Evolutionary conservation across 2,797 vertebrate genomes (phyloP).

Genomic region (Rhynchotus rufescens): DNA sequence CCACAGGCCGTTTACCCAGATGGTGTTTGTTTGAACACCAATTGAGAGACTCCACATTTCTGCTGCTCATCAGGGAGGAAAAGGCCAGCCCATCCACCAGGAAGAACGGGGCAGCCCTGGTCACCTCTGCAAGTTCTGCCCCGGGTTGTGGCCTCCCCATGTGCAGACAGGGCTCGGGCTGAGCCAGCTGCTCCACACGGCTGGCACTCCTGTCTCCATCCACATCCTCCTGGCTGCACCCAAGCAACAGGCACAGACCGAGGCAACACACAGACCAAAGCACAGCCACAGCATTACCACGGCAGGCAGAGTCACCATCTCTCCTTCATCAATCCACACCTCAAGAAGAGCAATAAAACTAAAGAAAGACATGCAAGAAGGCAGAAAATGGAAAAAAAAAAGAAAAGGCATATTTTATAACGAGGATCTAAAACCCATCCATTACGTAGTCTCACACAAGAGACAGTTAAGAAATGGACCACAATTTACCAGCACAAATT

Average conservation of each 20-base stretch:
- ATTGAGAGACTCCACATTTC: not conserved
- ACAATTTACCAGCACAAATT: not conserved
- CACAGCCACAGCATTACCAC: not conserved
- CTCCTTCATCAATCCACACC: not conserved
- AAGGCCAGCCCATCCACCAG: not conserved
- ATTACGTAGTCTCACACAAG: not conserved
- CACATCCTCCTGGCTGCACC: not conserved
- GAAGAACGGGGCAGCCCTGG: not conserved
- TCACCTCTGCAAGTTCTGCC: not conserved
- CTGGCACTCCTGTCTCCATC: not conserved
- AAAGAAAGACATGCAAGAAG: not conserved
- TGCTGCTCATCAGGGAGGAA: not conserved
- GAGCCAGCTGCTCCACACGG: not conserved
- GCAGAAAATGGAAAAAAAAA: not conserved
- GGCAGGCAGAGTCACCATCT: fast-evolving
- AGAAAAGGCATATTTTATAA: not conserved
- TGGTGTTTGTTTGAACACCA: not conserved
- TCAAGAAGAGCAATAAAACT: not conserved
- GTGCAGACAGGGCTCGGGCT: fast-evolving
- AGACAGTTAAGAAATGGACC: not conserved
- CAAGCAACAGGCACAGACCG: not conserved
- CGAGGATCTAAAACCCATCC: not conserved
- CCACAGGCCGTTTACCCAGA: not conserved
- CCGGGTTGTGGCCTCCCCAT: not conserved
- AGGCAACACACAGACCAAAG: not conserved